These are phyloP conservation scores for Lepidotrigona ventralis DNA, from an alignment of 1,140 invertebrate genomes.

Conservation along the genomic window DNA sequence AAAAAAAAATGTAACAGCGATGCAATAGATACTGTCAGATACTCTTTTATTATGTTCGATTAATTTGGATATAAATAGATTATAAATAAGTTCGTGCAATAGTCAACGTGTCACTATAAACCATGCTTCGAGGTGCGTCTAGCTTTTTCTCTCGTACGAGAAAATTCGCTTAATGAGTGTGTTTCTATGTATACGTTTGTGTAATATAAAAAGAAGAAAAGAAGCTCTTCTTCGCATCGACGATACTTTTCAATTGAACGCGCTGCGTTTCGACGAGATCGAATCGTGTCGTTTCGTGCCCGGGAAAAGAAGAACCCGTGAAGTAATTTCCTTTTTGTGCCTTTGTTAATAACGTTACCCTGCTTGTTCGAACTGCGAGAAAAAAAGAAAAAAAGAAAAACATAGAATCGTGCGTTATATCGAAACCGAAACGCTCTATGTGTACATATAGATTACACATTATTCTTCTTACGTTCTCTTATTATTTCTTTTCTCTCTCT, in stretches of 20 bases:
- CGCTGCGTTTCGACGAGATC: background rate
- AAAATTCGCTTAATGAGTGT: conserved; percentile 22
- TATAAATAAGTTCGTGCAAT: conserved; percentile 49
- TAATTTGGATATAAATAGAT: conserved; percentile 54
- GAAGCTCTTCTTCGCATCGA: background rate
- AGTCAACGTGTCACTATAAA: conserved; percentile 47
- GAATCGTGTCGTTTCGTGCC: background rate
- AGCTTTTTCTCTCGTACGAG: conserved; percentile 33
- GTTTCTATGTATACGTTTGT: background rate
- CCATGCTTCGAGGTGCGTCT: conserved; percentile 46
- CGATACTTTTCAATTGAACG: background rate
- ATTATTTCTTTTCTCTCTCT: too few species aligned
- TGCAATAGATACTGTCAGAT: conserved; percentile 37
- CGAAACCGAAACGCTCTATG: background rate
- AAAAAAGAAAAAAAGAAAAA: background rate
- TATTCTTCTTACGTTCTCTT: background rate
- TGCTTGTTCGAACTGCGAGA: conserved; percentile 4
- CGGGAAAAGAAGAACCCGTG: background rate
- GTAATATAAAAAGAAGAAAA: background rate
- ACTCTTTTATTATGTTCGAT: conserved; percentile 53
- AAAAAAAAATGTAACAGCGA: background rate
- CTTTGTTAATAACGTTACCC: conserved; percentile 17
- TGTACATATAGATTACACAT: background rate
- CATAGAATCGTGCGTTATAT: background rate
- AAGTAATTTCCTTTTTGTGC: background rate